Percentiles rank a stretch among this genome's conserved stretches.
phyloP scores from a whole-genome alignment of 1,140 invertebrate species.

The Papilio polytes region DNA sequence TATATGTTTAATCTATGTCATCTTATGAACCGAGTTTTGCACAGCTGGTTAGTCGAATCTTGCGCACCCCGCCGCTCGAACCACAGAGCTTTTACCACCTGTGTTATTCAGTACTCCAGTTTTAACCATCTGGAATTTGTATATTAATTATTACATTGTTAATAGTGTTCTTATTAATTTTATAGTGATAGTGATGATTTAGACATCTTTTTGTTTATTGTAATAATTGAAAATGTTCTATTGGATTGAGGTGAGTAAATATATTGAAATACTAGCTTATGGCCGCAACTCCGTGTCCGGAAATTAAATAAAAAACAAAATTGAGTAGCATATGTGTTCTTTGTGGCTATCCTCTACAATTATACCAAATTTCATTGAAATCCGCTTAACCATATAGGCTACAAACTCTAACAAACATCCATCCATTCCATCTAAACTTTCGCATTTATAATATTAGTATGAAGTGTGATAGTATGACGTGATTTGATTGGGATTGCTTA shows the following conservation, averaged over 20 bases:
- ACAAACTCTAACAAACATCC: too few species aligned
- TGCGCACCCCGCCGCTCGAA: constrained; percentile 5
- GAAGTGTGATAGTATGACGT: too few species aligned
- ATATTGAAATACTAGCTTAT: too few species aligned
- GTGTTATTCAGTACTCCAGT: not conserved
- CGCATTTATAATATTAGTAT: too few species aligned
- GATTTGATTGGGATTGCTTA: too few species aligned
- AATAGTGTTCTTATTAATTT: not conserved
- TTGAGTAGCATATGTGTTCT: too few species aligned
- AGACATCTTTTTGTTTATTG: not conserved
- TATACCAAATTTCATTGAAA: too few species aligned
- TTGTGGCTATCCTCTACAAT: too few species aligned
- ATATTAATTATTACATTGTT: not conserved
- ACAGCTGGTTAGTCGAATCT: constrained; percentile 32
- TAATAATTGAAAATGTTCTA: not conserved
- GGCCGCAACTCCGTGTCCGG: too few species aligned
- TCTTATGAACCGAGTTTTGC: constrained; percentile 15
- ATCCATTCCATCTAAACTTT: too few species aligned
- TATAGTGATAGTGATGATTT: not conserved
- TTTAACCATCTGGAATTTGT: not conserved
- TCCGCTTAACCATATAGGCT: too few species aligned
- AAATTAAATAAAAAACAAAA: too few species aligned
- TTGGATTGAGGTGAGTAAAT: not conserved
- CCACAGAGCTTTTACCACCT: not conserved
- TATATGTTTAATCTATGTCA: constrained; percentile 38